A percentile compares a stretch with the other conserved stretches of the same genome.
These are phyloP conservation scores for Tribolium madens DNA, from an alignment of 1,140 invertebrate genomes.

Conservation along the genomic window DNA sequence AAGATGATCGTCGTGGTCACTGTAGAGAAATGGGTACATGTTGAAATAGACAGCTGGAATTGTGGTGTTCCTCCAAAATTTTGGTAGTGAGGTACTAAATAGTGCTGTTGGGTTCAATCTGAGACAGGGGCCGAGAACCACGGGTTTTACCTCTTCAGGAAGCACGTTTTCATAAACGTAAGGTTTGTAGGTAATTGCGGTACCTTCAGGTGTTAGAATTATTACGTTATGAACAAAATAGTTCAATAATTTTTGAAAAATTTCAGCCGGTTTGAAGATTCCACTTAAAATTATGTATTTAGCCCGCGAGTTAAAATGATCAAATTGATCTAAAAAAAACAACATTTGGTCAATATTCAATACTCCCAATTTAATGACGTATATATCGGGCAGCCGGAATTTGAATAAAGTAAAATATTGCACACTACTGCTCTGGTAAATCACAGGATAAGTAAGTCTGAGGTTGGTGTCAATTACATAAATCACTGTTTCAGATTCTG, in stretches of 20 bases:
- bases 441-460: background rate
- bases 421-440: background rate
- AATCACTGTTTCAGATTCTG: background rate
- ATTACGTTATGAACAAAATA: background rate
- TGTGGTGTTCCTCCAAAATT: constrained; percentile 15
- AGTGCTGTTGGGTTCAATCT: background rate
- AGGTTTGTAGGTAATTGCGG: background rate
- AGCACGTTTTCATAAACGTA: background rate
- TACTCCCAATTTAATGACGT: background rate
- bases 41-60: background rate
- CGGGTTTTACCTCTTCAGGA: background rate
- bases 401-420: background rate
- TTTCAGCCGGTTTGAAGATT: background rate
- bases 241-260: background rate
- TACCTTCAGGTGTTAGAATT: background rate
- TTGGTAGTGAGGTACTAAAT: background rate
- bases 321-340: background rate
- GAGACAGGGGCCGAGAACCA: background rate
- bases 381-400: background rate
- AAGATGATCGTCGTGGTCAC: background rate
- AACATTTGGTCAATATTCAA: background rate
- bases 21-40: background rate
- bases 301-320: background rate
- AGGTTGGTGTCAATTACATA: background rate
- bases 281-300: background rate